Evolutionary conservation across 2,888 invertebrate species (phyloP), one percentile per base, ranked within the genome.

Genomic region (Agrochola circellaris): DNA sequence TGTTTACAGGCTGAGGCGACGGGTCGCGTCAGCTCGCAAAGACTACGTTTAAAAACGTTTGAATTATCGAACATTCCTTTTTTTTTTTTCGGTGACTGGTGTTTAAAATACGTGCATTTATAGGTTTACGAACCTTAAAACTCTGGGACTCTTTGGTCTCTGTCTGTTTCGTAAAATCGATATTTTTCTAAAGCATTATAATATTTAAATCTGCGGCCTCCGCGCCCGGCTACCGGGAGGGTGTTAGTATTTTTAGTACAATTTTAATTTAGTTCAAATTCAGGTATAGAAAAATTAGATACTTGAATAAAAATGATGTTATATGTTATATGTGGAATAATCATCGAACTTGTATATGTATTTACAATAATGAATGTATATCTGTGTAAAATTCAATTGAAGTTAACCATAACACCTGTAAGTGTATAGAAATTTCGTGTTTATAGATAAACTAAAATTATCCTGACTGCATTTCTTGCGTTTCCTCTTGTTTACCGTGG

Each of bases 211-310:
- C 73, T 87, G 90, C 89, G 91, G 91, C 89, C 91, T 91, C 90
- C 75, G 88, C 71, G 89, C 89, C 89, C 87, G 83, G 64, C 79
- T 81, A 81, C 64, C 72, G 89, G 89, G 87, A 88, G 88, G 92
- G 91, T 92, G 90, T 93, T 93, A 93, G 92, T 93, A 91, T 92
- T 92, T 94, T 94, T 95, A 96, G 96, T 96, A 95, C 95, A 96
- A 96, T 96, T 94, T 93, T 90, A 88, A 88, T 93, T 93, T 94
- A 95, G 93, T 94, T 94, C 90, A 93, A 94, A 93, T 94, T 93
- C 93, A 92, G 87, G 88, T 91, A 90, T 94, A 94, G 92, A 79
- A 78, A 88, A 89, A 90, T 86, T 94, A 91, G 92, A 87, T 90
- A 90, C 90, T 92, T 93, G 90, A 89, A 89, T 90, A 78, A 85